Evolutionary conservation across 2,888 invertebrate genomes (phyloP).

Genomic region (Rotaria magnacalcarata): DNA sequence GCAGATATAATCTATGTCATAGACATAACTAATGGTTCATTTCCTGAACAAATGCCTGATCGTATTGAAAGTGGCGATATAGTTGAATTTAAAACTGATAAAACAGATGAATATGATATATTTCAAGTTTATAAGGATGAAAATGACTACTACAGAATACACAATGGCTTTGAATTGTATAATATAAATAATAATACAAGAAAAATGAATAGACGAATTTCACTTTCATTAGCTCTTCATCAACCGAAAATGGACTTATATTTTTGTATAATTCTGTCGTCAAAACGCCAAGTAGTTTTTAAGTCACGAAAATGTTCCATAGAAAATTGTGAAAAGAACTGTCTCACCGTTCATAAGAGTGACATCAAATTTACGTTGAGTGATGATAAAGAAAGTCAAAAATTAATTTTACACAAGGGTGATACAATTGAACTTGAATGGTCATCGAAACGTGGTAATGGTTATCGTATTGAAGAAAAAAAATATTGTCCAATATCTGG

Average conservation of each 20-base stretch:
- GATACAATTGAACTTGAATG: conserved; percentile 21
- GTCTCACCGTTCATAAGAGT: neutral
- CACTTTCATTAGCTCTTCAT: neutral
- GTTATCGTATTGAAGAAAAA: conserved; percentile 25
- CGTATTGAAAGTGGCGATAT: neutral
- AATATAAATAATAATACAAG: neutral
- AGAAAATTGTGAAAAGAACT: conserved; percentile 20
- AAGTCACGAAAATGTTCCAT: neutral
- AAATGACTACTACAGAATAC: neutral
- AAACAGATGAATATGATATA: neutral
- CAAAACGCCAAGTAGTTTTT: neutral
- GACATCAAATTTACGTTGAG: neutral
- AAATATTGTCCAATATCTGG: conserved; percentile 28
- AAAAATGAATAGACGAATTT: neutral
- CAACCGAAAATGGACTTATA: neutral
- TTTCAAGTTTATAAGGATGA: conserved; percentile 22
- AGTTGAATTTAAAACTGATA: neutral
- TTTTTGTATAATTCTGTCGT: conserved; percentile 13
- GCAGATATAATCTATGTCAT: neutral
- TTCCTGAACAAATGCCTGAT: neutral
- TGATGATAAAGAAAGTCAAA: conserved; percentile 17
- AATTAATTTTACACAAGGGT: neutral
- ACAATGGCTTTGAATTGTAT: neutral
- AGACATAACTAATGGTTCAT: neutral
- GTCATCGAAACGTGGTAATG: neutral